Base-by-base conservation (phyloP, 1,140 invertebrate species). In the Aphidius ervi region DNA sequence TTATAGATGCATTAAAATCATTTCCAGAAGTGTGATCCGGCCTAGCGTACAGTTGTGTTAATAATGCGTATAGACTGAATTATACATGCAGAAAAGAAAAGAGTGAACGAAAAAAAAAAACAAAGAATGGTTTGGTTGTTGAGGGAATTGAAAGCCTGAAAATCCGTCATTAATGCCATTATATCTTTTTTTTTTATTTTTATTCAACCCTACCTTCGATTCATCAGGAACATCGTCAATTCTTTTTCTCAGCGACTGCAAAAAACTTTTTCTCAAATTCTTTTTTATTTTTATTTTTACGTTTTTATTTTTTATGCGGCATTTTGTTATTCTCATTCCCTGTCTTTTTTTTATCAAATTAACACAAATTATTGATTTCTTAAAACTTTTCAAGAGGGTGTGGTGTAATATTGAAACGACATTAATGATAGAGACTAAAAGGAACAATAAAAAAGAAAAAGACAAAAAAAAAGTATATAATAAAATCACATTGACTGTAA, bases 291-390 rank as follows among this genome's bases (percentile, higher is more conserved):
- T 5, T 10, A 16, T 41, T 31, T 54, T 37, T 52, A 54, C 31
- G 6, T 31, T 20, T 57, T 46, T 54, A 50, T 8, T 9, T 45
- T 40, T 42, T 37, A 39, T 43, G 53, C 41, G 5, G 42, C 37
- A 46, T 49, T 7, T 37, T 50, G 43, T 48, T 46, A 23, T 54
- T 46, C 46, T 49, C 39, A 9, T 6, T 53, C 41, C 39, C 20
- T 56, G n/a, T 49, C 31, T 57, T 60, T 20, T 20, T 67, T 68
- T 65, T 64, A 68, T 68, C 61, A 66, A 69, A 69, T 69, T 68
- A 68, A 61, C 59, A 63, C 58, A 65, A 59, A 46, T 62, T 63
- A 58, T 66, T 62, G 68, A 67, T 66, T 62, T 56, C 54, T 68
- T 66, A 62, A 31, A 31, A 46, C 45, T 23, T 16, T 41, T 46